A percentile compares a stretch with the other conserved stretches of the same genome.
phyloP scores from a whole-genome alignment of 1,140 invertebrate genomes.

The Drosophila pseudoobscura region DNA sequence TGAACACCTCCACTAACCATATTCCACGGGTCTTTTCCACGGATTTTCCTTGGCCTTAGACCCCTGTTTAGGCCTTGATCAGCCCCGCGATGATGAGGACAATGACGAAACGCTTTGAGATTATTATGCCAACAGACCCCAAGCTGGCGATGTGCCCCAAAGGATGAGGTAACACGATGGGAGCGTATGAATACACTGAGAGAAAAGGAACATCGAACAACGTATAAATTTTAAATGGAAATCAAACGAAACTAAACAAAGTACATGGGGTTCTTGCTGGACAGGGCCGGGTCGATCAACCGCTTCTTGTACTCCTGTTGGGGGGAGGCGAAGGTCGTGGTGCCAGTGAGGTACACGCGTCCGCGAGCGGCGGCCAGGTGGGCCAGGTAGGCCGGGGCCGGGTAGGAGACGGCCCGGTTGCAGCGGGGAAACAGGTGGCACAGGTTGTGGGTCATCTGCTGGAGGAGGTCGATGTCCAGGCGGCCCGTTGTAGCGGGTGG shows the following conservation, averaged over 20 bases:
- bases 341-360: conserved; percentile 85
- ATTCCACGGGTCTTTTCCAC: no score
- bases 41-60: no score
- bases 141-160: no score
- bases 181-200: no score
- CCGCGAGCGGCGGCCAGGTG: conserved; percentile 94
- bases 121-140: conserved; percentile 26
- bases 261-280: no score
- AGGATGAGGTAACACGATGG: not conserved
- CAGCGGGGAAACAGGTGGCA: conserved; percentile 96
- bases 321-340: conserved; percentile 19
- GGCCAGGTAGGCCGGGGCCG: conserved; percentile 96
- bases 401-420: conserved; percentile 94
- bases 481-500: conserved; percentile 93
- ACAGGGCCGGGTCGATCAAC: not conserved
- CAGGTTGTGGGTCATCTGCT: conserved; percentile 92
- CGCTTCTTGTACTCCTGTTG: conserved; percentile 64
- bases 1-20: no score
- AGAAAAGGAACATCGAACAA: no score
- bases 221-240: no score
- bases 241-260: no score
- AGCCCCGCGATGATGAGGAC: conserved; percentile 31
- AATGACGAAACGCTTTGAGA: conserved; percentile 39
- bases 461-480: conserved; percentile 90
- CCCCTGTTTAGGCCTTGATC: not conserved